A percentile compares a stretch with the other conserved stretches of the same genome.
These are phyloP conservation scores for Lagopus leucura DNA, from an alignment of 2,113 vertebrate genomes.

Conservation along the genomic window DNA sequence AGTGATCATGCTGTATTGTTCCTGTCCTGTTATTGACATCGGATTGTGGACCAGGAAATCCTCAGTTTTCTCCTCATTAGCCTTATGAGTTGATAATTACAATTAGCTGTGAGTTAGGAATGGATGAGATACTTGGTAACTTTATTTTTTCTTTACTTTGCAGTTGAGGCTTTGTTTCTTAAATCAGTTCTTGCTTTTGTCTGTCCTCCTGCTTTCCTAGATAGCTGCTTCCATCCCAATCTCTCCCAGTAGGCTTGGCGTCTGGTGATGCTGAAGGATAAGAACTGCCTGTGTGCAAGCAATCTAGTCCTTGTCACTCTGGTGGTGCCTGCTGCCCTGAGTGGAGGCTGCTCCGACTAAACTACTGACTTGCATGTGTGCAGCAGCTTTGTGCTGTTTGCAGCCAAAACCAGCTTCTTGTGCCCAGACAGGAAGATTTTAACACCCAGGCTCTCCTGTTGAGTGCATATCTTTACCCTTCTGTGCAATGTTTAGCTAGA, in stretches of 20 bases:
- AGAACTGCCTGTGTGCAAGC: not conserved
- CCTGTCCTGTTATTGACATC: not conserved
- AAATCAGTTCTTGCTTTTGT: not conserved
- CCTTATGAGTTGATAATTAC: conserved; percentile 17
- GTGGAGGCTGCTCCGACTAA: not conserved
- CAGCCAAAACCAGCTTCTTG: not conserved
- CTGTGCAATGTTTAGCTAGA: not conserved
- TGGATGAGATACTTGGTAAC: not conserved
- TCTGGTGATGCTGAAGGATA: not conserved
- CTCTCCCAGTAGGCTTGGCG: not conserved
- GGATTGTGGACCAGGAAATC: conserved; percentile 19
- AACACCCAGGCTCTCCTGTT: not conserved
- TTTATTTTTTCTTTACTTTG: conserved; percentile 2
- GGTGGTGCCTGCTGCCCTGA: fast-evolving
- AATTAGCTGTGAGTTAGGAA: not conserved
- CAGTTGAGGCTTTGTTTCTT: not conserved
- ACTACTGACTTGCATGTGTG: not conserved
- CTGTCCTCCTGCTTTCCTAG: not conserved
- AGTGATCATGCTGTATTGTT: not conserved
- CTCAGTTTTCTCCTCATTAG: not conserved
- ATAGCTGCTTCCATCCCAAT: not conserved
- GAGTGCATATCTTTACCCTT: not conserved
- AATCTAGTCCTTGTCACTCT: fast-evolving
- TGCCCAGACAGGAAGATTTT: not conserved
- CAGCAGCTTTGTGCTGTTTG: not conserved